Evolutionary conservation across 1,140 invertebrate species (phyloP), one percentile per base, ranked within the genome.

Genomic region (Zaprionus nigranus): DNA sequence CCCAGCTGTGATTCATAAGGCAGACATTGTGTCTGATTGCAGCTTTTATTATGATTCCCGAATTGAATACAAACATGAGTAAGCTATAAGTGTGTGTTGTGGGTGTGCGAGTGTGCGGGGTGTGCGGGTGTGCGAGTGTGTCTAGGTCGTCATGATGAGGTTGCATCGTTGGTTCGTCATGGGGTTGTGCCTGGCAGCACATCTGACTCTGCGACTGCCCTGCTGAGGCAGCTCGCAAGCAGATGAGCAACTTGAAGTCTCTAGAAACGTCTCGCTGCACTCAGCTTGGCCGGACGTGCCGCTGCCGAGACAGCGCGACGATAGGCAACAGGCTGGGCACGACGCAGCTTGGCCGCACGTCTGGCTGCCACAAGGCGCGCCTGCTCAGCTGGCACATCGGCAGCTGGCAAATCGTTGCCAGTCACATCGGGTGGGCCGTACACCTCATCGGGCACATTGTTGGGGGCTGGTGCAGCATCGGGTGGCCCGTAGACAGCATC

Each of bases 401-500:
- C 83, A n/a, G 84, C 75, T 11, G 85, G 85, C 75, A 88, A 63
- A 72, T 88, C 86, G 36, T 88, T 88, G 54, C 68, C 85, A 9
- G 63, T 74, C n/a, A 79, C 82, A 65, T 91, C 87, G 30, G 90
- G 90, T 15, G 90, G 90, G 0, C 90, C 90, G 43, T 92, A 92
- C 1, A 92, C 81, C 73, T 90, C 90, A 40, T 92, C 85, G 73
- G 85, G 85, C 40, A 90, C 75, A 56, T 58, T 75, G 49, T 88
- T 90, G 66, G 86, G 75, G 1, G 81, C 78, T 5, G 74, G 43
- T 13, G 58, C 65, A 1, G 83, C 83, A 49, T 92, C 86, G 43
- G 91, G 91, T 34, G 91, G 91, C 1, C 91, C 91, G 49, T 92
- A 92, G 24, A 91, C 83, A 3, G 83, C 86, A 74, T 92, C 91